These are phyloP conservation scores for Lasioglossum morio DNA, from an alignment of 2,888 invertebrate genomes.

Conservation along the genomic window DNA sequence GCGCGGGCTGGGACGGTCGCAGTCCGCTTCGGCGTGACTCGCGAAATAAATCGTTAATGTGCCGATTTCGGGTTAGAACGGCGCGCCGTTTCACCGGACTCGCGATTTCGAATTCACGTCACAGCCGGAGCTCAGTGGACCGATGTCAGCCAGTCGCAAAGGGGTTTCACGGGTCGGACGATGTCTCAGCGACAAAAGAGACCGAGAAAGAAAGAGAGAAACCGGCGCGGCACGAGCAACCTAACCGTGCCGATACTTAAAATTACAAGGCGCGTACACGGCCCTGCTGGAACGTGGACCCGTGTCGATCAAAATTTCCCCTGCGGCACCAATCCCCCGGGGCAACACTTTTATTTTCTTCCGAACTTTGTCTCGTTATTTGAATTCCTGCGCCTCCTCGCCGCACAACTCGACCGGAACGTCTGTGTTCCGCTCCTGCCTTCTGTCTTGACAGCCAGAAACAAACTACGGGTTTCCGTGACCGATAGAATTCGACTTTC, in stretches of 20 bases:
- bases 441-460: not conserved
- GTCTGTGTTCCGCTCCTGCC: not conserved
- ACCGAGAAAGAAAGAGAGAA: conserved; percentile 2
- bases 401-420: not conserved
- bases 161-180: conserved; percentile 60
- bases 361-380: conserved; percentile 16
- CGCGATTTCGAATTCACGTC: conserved; percentile 69
- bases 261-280: conserved; percentile 71
- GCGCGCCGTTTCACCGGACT: conserved; percentile 27
- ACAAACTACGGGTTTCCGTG: not conserved
- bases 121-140: conserved; percentile 55
- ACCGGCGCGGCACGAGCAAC: conserved; percentile 15
- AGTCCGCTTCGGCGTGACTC: conserved; percentile 56
- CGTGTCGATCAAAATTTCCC: conserved; percentile 48
- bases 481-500: not conserved
- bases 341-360: conserved; percentile 9
- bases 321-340: conserved; percentile 15
- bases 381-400: conserved; percentile 19
- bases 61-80: conserved; percentile 68
- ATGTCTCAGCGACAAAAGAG: conserved; percentile 37
- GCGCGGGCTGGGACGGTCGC: conserved; percentile 40
- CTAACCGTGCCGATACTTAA: conserved; percentile 61
- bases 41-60: conserved; percentile 75
- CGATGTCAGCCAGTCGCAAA: conserved; percentile 66
- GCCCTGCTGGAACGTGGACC: conserved; percentile 51